Conservation (phyloP, 2,888 invertebrate species). For the Tinea trinotella region DNA sequence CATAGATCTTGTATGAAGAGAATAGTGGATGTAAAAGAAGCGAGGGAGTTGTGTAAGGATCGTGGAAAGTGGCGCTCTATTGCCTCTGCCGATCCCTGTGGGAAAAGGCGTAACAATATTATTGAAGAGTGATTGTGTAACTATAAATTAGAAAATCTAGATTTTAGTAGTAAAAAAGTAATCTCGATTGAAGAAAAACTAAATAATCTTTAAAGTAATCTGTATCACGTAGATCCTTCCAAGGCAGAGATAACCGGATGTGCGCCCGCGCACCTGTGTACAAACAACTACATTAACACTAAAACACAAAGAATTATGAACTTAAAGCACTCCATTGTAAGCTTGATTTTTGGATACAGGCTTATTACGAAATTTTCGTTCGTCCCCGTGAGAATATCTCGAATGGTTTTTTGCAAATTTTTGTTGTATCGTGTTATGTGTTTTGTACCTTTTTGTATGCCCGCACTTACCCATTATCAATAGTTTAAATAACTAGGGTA, state of each 20-base stretch:
- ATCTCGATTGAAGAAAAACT: too few species aligned
- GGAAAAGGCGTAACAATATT: too few species aligned
- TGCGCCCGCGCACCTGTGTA: constrained; percentile 11
- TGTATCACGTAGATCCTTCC: constrained; percentile 3
- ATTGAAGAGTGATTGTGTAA: too few species aligned
- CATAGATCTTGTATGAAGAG: too few species aligned
- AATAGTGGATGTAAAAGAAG: too few species aligned
- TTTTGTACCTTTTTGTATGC: not conserved
- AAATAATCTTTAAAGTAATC: too few species aligned
- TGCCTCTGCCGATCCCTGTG: too few species aligned
- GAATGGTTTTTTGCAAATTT: not conserved
- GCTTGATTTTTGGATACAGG: not conserved
- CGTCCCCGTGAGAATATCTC: constrained; percentile 13
- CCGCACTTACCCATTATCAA: constrained; percentile 12
- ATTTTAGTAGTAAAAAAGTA: too few species aligned
- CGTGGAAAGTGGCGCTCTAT: too few species aligned
- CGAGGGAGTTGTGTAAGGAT: too few species aligned
- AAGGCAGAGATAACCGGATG: constrained; percentile 15
- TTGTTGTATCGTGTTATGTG: constrained; percentile 13
- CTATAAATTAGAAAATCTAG: too few species aligned
- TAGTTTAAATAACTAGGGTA: not conserved
- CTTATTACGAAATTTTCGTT: not conserved
- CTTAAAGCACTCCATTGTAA: not conserved
- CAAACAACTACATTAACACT: not conserved
- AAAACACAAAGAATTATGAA: not conserved